phyloP scores from a whole-genome alignment of 30 jellyfish, hydroid and myxozoan genomes.

The Phacellophora camtschatica region DNA sequence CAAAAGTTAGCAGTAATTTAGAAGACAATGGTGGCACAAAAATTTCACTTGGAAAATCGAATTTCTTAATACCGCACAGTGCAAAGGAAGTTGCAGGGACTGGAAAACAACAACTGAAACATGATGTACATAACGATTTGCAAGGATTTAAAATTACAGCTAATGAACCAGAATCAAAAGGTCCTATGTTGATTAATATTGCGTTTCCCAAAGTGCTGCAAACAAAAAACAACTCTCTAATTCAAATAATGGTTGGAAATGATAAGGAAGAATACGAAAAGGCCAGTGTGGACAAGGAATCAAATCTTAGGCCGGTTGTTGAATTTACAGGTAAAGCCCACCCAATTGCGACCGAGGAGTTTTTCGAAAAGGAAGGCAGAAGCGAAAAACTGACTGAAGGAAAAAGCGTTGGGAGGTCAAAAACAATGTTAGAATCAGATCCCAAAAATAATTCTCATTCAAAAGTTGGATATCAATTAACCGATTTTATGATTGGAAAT shows the following conservation, averaged over 20 bases:
- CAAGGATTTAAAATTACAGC: background rate
- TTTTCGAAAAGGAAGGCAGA: slow-evolving; percentile 15
- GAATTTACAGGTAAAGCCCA: slow-evolving; percentile 24
- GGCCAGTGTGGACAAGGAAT: background rate
- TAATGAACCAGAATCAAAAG: slow-evolving; percentile 26
- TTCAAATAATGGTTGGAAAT: slow-evolving; percentile 44
- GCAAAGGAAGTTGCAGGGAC: too few species aligned
- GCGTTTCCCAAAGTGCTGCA: slow-evolving; percentile 47
- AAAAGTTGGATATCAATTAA: background rate
- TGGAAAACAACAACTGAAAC: too few species aligned
- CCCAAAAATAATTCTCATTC: background rate
- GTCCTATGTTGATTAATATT: slow-evolving; percentile 47
- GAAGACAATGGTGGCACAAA: too few species aligned
- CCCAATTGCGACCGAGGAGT: slow-evolving; percentile 28
- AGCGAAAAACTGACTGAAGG: slow-evolving; percentile 1
- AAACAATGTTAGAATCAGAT: background rate
- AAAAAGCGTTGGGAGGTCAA: background rate
- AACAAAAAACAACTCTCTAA: slow-evolving; percentile 35
- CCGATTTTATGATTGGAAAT: background rate
- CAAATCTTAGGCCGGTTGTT: slow-evolving; percentile 44
- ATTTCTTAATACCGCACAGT: background rate
- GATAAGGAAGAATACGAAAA: slow-evolving; percentile 6
- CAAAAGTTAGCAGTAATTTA: background rate
- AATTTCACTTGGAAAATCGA: background rate
- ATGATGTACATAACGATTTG: too few species aligned